These are phyloP conservation scores for Lycophotia porphyrea DNA, from an alignment of 2,888 invertebrate genomes.

Conservation along the genomic window DNA sequence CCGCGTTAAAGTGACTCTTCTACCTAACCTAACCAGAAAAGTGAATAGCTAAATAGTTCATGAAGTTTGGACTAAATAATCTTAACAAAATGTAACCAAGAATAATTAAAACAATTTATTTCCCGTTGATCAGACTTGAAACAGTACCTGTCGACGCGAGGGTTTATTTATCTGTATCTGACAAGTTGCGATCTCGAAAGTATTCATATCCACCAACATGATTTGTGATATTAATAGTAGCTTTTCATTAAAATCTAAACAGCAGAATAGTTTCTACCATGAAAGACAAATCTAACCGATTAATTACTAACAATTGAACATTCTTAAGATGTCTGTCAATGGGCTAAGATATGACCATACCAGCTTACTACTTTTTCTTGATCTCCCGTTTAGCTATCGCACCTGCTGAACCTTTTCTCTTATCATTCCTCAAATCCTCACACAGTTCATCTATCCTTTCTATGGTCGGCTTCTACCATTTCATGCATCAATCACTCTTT, in stretches of 20 bases:
- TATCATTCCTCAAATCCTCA: no score
- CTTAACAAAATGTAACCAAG: background rate
- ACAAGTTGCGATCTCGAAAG: background rate
- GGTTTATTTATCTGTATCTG: background rate
- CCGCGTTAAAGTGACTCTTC: constrained; percentile 98
- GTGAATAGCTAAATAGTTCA: background rate
- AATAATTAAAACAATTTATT: background rate
- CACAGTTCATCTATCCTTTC: no score
- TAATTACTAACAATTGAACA: background rate
- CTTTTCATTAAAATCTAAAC: background rate
- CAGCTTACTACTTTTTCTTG: background rate
- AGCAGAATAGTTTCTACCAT: background rate
- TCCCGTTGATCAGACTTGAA: background rate
- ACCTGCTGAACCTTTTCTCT: constrained; percentile 91
- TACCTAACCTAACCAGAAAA: no score
- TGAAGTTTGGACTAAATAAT: background rate
- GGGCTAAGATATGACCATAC: background rate
- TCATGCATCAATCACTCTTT: no score
- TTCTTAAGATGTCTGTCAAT: background rate
- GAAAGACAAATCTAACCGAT: background rate
- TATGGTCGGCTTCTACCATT: no score
- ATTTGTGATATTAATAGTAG: background rate
- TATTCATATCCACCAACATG: background rate
- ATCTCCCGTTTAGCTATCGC: constrained; percentile 83
- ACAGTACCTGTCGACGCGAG: background rate